phyloP scores from a whole-genome alignment of 2,888 invertebrate genomes.

The Penaeus monodon region DNA sequence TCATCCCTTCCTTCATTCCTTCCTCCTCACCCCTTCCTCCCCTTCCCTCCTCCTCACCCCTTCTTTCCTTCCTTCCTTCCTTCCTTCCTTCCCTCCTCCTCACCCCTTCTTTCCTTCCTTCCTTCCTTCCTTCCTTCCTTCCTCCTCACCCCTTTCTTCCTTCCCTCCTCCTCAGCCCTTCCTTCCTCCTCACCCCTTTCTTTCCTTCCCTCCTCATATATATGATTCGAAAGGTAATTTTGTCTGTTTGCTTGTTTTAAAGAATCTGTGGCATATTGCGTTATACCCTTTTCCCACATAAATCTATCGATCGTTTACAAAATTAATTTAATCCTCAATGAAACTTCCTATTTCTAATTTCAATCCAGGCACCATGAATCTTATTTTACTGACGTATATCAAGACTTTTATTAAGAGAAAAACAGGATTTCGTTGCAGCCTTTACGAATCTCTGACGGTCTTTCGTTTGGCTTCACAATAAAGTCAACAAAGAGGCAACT shows the following conservation, averaged over 20 bases:
- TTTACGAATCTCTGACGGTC: too few species aligned
- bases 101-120: background rate
- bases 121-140: background rate
- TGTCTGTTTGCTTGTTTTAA: too few species aligned
- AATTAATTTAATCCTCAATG: too few species aligned
- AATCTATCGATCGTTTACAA: background rate
- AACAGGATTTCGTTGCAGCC: too few species aligned
- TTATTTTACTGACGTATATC: too few species aligned
- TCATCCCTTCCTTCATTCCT: background rate
- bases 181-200: background rate
- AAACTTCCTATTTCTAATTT: background rate
- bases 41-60: background rate
- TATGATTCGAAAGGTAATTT: too few species aligned
- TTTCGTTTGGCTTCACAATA: too few species aligned
- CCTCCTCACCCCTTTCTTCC: background rate
- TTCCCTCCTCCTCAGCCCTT: background rate
- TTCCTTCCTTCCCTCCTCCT: background rate
- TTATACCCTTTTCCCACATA: too few species aligned
- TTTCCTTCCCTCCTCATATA: background rate
- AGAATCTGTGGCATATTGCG: too few species aligned
- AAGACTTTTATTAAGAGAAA: too few species aligned
- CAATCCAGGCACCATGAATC: background rate
- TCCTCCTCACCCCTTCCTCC: background rate
- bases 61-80: background rate
- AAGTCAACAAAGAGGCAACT: too few species aligned